A percentile compares a stretch with the other conserved stretches of the same genome.
These are phyloP conservation scores for Stenodera caucasica DNA, from an alignment of 2,888 invertebrate genomes.

Conservation along the genomic window DNA sequence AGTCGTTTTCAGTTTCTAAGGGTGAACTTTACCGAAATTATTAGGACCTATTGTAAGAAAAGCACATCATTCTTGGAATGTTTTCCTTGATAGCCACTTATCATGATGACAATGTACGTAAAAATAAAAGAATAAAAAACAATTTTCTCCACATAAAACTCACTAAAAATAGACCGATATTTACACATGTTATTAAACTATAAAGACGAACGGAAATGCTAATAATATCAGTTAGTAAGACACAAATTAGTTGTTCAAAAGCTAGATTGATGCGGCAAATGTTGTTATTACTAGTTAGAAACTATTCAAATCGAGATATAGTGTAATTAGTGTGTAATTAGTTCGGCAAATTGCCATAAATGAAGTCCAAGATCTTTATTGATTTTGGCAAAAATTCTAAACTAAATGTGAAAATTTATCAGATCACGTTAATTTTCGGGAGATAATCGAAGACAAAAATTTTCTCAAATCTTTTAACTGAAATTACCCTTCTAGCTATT, in stretches of 20 bases:
- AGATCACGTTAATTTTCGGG: no score
- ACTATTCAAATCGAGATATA: background rate
- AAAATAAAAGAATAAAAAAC: conserved; percentile 9
- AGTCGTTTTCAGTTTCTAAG: conserved; percentile 3
- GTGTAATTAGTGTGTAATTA: background rate
- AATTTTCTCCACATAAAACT: background rate
- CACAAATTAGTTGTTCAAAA: background rate
- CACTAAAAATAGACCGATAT: background rate
- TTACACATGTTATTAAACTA: background rate
- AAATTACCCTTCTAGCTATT: no score
- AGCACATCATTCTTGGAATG: conserved; percentile 9
- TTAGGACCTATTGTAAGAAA: background rate
- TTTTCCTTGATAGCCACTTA: conserved; percentile 20
- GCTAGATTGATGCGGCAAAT: background rate
- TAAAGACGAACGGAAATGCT: background rate
- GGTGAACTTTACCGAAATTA: conserved; percentile 3
- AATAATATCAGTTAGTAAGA: background rate
- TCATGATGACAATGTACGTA: conserved; percentile 15
- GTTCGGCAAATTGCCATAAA: conserved; percentile 1
- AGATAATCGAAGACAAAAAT: no score
- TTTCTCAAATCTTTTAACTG: no score
- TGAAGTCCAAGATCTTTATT: no score
- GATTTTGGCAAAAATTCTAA: no score
- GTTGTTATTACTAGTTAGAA: background rate
- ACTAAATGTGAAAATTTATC: no score